Evolutionary conservation across 2,888 invertebrate genomes (phyloP).

Genomic region (Phaedon cochleariae): DNA sequence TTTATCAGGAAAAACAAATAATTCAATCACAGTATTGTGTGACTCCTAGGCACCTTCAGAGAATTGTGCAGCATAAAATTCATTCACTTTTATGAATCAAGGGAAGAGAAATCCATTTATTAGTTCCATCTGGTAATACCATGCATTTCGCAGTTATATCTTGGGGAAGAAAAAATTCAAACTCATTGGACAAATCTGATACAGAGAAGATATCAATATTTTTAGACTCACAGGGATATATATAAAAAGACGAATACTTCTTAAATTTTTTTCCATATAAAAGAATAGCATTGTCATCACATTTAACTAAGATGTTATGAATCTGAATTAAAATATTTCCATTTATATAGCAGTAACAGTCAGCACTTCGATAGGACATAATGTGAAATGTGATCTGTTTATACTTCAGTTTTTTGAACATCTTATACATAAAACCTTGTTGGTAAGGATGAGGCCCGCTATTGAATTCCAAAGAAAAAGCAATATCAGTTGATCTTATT

Average conservation of each 20-base stretch:
- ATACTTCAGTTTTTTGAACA: constrained; percentile 7
- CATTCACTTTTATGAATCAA: too few relatives aligned
- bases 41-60: too few relatives aligned
- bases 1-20: too few relatives aligned
- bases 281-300: background rate
- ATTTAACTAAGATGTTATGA: constrained; percentile 15
- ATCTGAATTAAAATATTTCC: constrained; percentile 6
- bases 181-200: constrained; percentile 4
- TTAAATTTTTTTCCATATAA: constrained; percentile 6
- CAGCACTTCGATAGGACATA: constrained; percentile 1
- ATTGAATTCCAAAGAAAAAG: background rate
- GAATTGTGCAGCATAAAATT: too few relatives aligned
- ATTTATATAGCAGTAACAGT: constrained; percentile 10
- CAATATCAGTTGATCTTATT: background rate
- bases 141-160: background rate
- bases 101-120: too few relatives aligned
- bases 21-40: too few relatives aligned
- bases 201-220: constrained; percentile 17
- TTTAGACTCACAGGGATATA: constrained; percentile 16
- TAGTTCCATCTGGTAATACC: too few relatives aligned
- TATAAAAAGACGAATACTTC: constrained; percentile 3
- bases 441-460: background rate
- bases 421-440: background rate
- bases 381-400: constrained; percentile 1
- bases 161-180: background rate